Evolutionary conservation across 1,140 invertebrate genomes (phyloP).

Genomic region (Globodera rostochiensis): DNA sequence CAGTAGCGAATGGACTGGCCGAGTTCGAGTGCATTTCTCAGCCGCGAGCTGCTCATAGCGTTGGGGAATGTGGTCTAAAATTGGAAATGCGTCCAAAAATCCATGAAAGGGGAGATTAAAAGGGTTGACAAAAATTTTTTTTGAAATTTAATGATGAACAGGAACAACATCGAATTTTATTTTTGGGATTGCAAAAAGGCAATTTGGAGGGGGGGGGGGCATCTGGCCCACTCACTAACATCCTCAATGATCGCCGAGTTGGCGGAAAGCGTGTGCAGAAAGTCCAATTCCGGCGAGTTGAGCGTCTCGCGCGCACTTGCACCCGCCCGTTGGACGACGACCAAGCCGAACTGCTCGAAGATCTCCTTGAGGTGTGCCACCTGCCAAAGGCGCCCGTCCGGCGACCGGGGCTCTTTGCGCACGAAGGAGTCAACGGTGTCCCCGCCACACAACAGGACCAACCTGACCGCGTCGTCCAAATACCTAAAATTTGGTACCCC

Average conservation of each 20-base stretch:
- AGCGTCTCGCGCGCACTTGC: slow-evolving; percentile 41
- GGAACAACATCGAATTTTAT: too few species aligned
- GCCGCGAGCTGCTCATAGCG: slow-evolving; percentile 51
- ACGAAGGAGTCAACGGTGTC: slow-evolving; percentile 57
- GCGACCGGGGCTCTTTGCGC: slow-evolving; percentile 41
- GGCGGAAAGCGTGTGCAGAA: slow-evolving; percentile 10
- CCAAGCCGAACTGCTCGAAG: slow-evolving; percentile 48
- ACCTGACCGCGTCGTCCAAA: slow-evolving; percentile 14
- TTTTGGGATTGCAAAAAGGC: too few species aligned
- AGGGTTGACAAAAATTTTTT: neutral
- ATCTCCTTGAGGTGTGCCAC: slow-evolving; percentile 44
- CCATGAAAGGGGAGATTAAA: too few species aligned
- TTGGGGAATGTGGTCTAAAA: slow-evolving; percentile 47
- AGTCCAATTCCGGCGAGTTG: neutral
- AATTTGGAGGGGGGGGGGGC: too few species aligned
- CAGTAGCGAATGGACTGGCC: slow-evolving; percentile 57
- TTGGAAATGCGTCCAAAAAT: neutral
- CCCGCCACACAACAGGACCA: slow-evolving; percentile 53
- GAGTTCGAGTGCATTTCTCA: slow-evolving; percentile 39
- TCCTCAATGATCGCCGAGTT: slow-evolving; percentile 32
- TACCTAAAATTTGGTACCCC: neutral
- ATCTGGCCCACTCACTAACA: neutral
- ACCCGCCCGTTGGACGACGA: slow-evolving; percentile 42
- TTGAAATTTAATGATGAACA: neutral
- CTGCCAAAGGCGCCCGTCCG: slow-evolving; percentile 48